Evolutionary conservation across 92 coral and sea anemone genomes (phyloP), one percentile per base, ranked within the genome.

Genomic region (Zoanthus sansibaricus): DNA sequence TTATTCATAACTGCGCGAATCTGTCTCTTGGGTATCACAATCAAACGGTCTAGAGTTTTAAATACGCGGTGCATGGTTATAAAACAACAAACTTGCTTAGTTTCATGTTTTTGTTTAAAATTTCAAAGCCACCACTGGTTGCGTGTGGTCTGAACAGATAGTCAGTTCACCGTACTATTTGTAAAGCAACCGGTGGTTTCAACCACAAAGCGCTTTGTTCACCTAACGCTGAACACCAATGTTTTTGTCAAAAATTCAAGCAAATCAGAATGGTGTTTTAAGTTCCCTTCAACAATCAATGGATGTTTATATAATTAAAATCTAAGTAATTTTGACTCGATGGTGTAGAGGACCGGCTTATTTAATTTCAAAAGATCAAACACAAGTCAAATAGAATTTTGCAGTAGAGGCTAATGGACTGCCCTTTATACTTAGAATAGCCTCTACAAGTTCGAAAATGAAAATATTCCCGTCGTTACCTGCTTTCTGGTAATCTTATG

Each of bases 161-260:
- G 55, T 42, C 85, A 59, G 82, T 90, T 77, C 44, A 48, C 72
- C 62, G 72, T 46, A 80, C 44, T 66, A 68, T 80, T 80, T 80
- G 77, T 66, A 94, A 91, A 62, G 91, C 92, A 88, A 93, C 95
- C 88, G 98, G 98, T 94, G 98, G 98, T 72, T 68, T 8, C 12
- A 51, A 75, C 83, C 82, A 87, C 96, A 93, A 92, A 92, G 93
- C 92, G 92, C 91, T 82, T 84, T 90, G 94, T 88, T 87, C 95
- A 83, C 64, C 67, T 62, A 46, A 75, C 84, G 84, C 87, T 76
- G 46, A 31, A 55, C 45, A 7, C 75, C 75, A 47, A 45, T 80
- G 75, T 80, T 80, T 68, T 80, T 46, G 59, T 20, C 85, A 66
- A 25, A 80, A 67, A 64, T 67, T 80, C 37, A 64, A 80, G 85